Evolutionary conservation across 1,140 invertebrate species (phyloP), one percentile per base, ranked within the genome.

Genomic region (Pseudoatta argentina): DNA sequence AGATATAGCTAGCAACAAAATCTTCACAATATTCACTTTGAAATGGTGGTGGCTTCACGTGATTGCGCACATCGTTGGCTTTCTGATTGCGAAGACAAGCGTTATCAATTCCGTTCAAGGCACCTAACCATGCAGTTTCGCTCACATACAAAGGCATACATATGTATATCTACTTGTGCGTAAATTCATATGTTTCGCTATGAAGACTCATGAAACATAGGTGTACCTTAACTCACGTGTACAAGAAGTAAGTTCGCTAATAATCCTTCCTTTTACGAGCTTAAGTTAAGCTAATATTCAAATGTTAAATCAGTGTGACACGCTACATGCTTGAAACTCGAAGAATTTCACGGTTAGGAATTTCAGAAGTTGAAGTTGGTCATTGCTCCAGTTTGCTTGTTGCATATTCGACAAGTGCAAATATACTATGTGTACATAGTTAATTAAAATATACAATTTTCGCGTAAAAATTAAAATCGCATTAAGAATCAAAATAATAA

Each of bases 101-200:
- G 53, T 75, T 61, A 83, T 83, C 71, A 75, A 63, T 83, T 83
- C 67, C n/a, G 21, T 55, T 57, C 24, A 14, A 73, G 39, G 14
- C 55, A 73, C 30, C 30, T 30, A 30, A 30, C n/a, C 55, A 51
- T 63, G 69, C 10, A 61, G 10, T 81, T 55, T 3, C 14, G n/a
- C 21, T 63, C 27, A 66, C 21, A 57, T 83, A 51, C 39, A 10
- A 16, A 51, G 14, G 0, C 4, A 16, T 44, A 44, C 24, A 75
- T 67, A 66, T 21, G 10, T 67, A 66, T 12, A 30, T 4, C 48
- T 66, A 24, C 0, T 21, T 12, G 27, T 4, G 8, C 51, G 30
- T 72, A 48, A 59, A 82, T 82, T 82, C 48, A 79, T 72, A 72
- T 24, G 18, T 82, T 73, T 57, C 8, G 7, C 53, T 39, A 16